Evolutionary conservation across 2,113 vertebrate species (phyloP).

Genomic region (Rattus norvegicus): DNA sequence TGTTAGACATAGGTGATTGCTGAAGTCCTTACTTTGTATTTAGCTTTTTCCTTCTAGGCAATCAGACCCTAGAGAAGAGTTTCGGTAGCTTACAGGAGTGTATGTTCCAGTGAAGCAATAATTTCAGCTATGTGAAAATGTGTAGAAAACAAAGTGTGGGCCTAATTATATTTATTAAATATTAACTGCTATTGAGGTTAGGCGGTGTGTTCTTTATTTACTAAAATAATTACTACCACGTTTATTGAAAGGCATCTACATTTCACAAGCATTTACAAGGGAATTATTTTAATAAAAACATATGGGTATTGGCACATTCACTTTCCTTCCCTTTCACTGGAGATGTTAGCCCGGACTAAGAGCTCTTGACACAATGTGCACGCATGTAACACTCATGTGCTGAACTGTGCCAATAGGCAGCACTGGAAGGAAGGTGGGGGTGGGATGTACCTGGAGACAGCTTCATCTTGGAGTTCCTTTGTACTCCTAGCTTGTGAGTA

Average conservation of each 20-base stretch:
- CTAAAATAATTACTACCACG: neutral
- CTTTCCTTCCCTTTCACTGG: neutral
- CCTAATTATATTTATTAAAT: constrained; percentile 22
- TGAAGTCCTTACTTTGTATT: constrained; percentile 21
- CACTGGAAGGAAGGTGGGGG: neutral
- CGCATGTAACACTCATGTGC: neutral
- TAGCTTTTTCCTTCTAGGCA: neutral
- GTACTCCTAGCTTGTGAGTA: neutral
- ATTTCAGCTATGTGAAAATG: neutral
- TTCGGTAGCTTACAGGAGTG: constrained; percentile 43
- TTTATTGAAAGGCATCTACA: neutral
- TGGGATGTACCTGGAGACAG: neutral
- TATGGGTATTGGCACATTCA: neutral
- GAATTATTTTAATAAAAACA: neutral
- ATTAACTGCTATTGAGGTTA: constrained; percentile 21
- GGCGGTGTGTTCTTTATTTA: constrained; percentile 1
- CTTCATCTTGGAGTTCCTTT: constrained; percentile 40
- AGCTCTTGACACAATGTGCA: neutral
- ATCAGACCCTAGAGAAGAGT: constrained; percentile 32
- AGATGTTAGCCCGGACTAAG: neutral
- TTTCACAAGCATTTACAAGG: constrained; percentile 18
- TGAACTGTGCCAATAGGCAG: neutral
- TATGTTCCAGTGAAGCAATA: constrained; percentile 20
- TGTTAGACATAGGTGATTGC: neutral
- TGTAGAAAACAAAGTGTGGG: constrained; percentile 18